These are phyloP conservation scores for Orgyia antiqua DNA, from an alignment of 2,888 invertebrate species.

Conservation along the genomic window DNA sequence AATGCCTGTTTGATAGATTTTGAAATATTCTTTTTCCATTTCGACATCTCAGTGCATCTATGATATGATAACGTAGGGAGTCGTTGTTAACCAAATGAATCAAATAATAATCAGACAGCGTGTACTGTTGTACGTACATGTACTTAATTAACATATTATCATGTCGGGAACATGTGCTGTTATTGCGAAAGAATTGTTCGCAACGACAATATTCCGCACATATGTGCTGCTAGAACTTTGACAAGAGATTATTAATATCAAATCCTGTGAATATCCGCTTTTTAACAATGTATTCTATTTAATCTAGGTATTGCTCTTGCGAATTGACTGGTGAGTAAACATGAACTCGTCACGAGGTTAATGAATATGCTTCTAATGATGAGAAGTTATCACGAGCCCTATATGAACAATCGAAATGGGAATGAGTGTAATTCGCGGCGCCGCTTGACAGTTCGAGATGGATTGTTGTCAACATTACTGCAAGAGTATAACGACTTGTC, in stretches of 20 bases:
- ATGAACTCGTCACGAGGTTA: constrained; percentile 32
- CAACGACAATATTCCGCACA: constrained; percentile 57
- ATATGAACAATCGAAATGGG: constrained; percentile 69
- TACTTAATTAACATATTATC: constrained; percentile 8
- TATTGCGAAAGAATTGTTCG: constrained; percentile 51
- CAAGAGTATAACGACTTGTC: constrained; percentile 70
- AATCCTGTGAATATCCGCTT: constrained; percentile 76
- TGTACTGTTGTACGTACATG: neutral
- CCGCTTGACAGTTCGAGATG: constrained; percentile 69
- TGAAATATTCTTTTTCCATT: too few species aligned
- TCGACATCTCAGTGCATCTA: too few species aligned
- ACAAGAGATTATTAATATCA: constrained; percentile 53
- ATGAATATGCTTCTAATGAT: constrained; percentile 44
- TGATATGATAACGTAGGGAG: too few species aligned
- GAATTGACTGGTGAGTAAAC: too few species aligned
- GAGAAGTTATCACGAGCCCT: constrained; percentile 48
- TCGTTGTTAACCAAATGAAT: too few species aligned
- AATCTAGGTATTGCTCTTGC: too few species aligned
- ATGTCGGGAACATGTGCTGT: constrained; percentile 43
- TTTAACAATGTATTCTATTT: too few species aligned
- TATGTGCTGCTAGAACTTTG: constrained; percentile 52
- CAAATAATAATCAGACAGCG: too few species aligned
- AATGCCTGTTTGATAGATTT: too few species aligned
- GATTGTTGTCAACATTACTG: constrained; percentile 75
- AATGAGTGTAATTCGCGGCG: constrained; percentile 71